A percentile compares a stretch with the other conserved stretches of the same genome.
phyloP scores from a whole-genome alignment of 2,113 vertebrate species.

The Cyanistes caeruleus region DNA sequence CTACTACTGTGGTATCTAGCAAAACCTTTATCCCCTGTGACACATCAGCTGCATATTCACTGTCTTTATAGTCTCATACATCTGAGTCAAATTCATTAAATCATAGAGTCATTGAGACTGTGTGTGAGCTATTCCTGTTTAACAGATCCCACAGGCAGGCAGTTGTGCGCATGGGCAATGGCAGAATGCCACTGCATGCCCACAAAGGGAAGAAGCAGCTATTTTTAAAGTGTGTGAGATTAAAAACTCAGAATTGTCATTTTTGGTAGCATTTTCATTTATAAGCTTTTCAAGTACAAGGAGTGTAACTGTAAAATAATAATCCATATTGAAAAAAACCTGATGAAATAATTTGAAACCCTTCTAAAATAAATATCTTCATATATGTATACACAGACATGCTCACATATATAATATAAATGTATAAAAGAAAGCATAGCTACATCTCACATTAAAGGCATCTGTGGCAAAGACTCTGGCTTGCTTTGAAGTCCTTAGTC shows the following conservation, averaged over 20 bases:
- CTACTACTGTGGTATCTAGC: background rate
- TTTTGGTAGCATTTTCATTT: background rate
- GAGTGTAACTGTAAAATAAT: background rate
- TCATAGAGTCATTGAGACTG: background rate
- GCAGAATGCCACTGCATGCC: background rate
- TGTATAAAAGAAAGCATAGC: background rate
- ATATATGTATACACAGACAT: background rate
- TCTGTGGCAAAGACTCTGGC: constrained; percentile 30
- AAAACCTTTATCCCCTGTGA: background rate
- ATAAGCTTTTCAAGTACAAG: background rate
- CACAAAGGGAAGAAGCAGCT: constrained; percentile 6
- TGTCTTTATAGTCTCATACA: background rate
- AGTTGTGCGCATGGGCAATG: background rate
- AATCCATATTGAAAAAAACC: background rate
- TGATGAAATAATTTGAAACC: background rate
- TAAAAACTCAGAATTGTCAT: background rate
- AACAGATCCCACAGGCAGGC: background rate
- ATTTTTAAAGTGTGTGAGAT: background rate
- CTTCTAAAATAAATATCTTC: background rate
- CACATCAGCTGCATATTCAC: background rate
- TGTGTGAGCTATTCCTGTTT: background rate
- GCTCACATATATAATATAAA: background rate
- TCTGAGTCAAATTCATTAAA: background rate
- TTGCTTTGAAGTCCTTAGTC: constrained; percentile 32
- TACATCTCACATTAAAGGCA: background rate